Base-by-base conservation (phyloP, 2,797 vertebrate species). In the Sebastes elongatus region DNA sequence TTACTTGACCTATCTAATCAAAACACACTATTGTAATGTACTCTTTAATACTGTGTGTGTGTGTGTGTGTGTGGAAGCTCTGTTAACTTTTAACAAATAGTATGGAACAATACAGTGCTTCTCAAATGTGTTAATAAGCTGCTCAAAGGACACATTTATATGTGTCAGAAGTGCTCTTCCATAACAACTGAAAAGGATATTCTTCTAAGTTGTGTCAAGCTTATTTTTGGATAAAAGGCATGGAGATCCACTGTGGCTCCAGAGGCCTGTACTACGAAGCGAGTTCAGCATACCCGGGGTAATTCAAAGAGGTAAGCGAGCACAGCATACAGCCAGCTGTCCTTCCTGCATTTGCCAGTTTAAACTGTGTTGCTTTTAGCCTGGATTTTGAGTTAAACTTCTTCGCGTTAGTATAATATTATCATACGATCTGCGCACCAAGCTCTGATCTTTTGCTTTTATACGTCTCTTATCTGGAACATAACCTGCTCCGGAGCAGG, bases 21-120 rank as follows among this genome's bases (percentile, higher is more conserved):
- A 28, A 69, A 68, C 56, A 71, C 62, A 62, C 42, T 75, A 66
- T 78, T 69, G 14, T 72, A 64, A 70, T 71, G 27, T 72, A 11
- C 6, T 69, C 30, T 62, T 74, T 64, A 67, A 55, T 30, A 25
- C 16, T 68, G 22, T 30, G 20, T 52, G 46, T 10, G 35, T 64
- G 22, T 20, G 46, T 28, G 28, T 64, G 22, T 27, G 16, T 20
- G 46, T 6, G 23, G 4, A 14, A 32, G 33, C 32, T 52, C 32
- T 35, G 56, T 80, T 62, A 35, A 35, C 8, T 18, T 64, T 71
- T n/a, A 59, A 30, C 35, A 53, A 53, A 55, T 10, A 8, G 2
- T 59, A 55, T 46, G 60, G 59, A 69, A 49, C 4, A 14, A 61
- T 62, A 14, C 30, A 73, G 14, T 59, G 11, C 28, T 84, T 63